Conservation (phyloP, 2,888 invertebrate species). For the Diploptera punctata region DNA sequence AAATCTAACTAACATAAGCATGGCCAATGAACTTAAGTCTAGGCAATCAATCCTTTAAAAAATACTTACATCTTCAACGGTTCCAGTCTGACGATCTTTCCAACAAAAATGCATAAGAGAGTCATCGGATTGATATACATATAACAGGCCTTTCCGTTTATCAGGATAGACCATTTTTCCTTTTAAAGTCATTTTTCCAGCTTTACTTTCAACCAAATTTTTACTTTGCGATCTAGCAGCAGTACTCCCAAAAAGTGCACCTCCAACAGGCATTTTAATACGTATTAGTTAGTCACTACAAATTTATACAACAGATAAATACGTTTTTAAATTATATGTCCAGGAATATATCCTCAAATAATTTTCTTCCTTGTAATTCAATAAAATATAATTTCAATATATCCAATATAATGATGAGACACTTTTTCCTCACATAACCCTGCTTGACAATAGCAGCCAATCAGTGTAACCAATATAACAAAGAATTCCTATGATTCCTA, state of each 20-base stretch:
- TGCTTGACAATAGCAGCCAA: too few species aligned
- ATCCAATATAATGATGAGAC: too few species aligned
- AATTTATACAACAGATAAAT: not conserved
- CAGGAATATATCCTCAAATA: too few species aligned
- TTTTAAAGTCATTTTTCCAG: constrained; percentile 95
- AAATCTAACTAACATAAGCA: too few species aligned
- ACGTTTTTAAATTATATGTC: too few species aligned
- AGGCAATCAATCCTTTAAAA: too few species aligned
- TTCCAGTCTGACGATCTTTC: constrained; percentile 95
- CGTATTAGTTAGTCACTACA: not conserved
- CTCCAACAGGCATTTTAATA: constrained; percentile 51
- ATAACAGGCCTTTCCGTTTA: constrained; percentile 92
- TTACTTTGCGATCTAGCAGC: constrained; percentile 81
- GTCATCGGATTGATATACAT: constrained; percentile 96
- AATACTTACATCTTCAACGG: constrained; percentile 84
- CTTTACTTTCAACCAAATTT: constrained; percentile 93
- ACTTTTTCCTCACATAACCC: too few species aligned
- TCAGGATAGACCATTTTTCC: constrained; percentile 95
- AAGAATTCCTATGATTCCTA: too few species aligned
- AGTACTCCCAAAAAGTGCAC: constrained; percentile 77
- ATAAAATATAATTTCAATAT: too few species aligned
- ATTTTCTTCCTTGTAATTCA: too few species aligned
- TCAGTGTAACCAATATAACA: too few species aligned
- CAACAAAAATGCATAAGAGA: constrained; percentile 99
- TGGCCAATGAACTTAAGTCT: too few species aligned